A percentile compares a stretch with the other conserved stretches of the same genome.
phyloP scores from a whole-genome alignment of 2,888 invertebrate species.

The Drosophila sordidula region DNA sequence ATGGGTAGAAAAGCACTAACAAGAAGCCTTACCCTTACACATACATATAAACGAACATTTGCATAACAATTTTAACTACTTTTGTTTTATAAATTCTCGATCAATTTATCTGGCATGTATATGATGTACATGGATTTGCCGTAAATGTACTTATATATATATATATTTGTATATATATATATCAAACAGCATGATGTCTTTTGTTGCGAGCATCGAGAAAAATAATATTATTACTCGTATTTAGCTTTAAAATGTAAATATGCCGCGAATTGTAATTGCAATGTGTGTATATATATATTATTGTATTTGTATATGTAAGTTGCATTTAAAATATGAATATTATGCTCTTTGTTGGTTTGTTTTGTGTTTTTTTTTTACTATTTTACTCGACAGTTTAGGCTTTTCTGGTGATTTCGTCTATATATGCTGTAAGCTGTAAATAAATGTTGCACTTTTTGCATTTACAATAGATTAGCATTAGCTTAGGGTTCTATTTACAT shows the following conservation, averaged over 20 bases:
- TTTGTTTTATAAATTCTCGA: conserved; percentile 9
- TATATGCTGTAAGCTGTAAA: conserved; percentile 72
- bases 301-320: conserved; percentile 45
- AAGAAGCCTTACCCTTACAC: conserved; percentile 57
- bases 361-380: conserved; percentile 34
- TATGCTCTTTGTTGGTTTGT: conserved; percentile 28
- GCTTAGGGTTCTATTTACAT: conserved; percentile 70
- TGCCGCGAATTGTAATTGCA: conserved; percentile 60
- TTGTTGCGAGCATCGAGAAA: conserved; percentile 44
- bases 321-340: conserved; percentile 78
- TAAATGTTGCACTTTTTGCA: conserved; percentile 61
- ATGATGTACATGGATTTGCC: conserved; percentile 25
- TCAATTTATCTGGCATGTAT: conserved; percentile 39
- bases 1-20: conserved; percentile 48
- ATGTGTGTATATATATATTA: conserved; percentile 49
- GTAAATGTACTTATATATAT: not conserved
- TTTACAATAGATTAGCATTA: conserved; percentile 53
- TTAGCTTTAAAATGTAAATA: conserved; percentile 48
- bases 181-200: conserved; percentile 37
- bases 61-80: conserved; percentile 70
- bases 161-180: conserved; percentile 15
- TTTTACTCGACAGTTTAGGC: conserved; percentile 64
- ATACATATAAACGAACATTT: conserved; percentile 69
- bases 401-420: conserved; percentile 77
- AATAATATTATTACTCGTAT: conserved; percentile 29